Percentiles rank a stretch among this genome's conserved stretches.
phyloP scores from a whole-genome alignment of 2,113 vertebrate species.

The Elachura formosa region DNA sequence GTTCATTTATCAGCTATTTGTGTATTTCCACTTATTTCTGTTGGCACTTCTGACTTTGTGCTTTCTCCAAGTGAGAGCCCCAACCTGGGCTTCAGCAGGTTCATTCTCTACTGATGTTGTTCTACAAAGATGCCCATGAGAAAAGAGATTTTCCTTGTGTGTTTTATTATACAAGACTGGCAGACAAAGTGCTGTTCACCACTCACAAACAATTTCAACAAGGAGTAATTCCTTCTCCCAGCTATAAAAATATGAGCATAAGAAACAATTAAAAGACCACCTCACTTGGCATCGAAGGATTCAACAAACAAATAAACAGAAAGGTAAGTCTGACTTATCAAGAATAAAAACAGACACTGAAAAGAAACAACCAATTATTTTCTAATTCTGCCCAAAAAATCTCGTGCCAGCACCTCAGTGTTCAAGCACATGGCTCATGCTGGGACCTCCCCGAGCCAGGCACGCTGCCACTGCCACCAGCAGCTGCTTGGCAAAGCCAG shows the following conservation, averaged over 20 bases:
- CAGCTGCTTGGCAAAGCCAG: not conserved
- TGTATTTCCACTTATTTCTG: not conserved
- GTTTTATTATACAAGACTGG: not conserved
- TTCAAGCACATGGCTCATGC: not conserved
- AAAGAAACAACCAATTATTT: rapidly evolving
- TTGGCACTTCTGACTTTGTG: not conserved
- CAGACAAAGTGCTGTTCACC: not conserved
- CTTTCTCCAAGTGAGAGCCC: not conserved
- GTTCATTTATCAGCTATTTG: not conserved
- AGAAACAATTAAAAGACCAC: not conserved
- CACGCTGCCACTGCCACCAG: not conserved
- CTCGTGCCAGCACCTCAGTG: not conserved
- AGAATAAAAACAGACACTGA: rapidly evolving
- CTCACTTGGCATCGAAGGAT: not conserved
- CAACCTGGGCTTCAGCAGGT: not conserved
- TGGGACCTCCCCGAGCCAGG: not conserved
- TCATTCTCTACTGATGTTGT: rapidly evolving
- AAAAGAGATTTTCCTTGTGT: not conserved
- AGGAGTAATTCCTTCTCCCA: not conserved
- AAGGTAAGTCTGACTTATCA: rapidly evolving
- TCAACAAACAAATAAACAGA: not conserved
- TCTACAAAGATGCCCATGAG: not conserved
- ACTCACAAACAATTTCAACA: not conserved
- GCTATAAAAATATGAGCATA: rapidly evolving
- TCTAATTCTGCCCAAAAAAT: not conserved